Conservation (phyloP, 1,140 invertebrate species). For the Drosophila melanica region DNA sequence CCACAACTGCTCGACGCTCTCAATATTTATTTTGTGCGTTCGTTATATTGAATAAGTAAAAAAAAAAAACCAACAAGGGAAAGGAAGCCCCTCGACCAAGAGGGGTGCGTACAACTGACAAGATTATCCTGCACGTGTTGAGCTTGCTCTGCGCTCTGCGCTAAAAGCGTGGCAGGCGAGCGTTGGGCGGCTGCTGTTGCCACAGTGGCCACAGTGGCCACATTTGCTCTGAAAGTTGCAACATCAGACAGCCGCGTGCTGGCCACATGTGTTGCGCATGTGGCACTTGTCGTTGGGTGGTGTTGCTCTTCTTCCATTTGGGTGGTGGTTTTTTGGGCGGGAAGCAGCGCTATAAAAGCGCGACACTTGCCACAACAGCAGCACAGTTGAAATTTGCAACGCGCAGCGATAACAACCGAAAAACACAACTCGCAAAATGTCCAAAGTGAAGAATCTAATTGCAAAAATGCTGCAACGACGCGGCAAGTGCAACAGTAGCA, state of each 20-base stretch:
- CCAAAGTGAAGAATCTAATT: constrained; percentile 71
- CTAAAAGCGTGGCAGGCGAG: constrained; percentile 74
- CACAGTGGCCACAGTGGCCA: not conserved
- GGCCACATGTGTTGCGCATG: constrained; percentile 69
- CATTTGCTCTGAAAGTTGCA: constrained; percentile 36
- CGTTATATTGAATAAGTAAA: constrained; percentile 69
- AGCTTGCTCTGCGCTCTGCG: constrained; percentile 67
- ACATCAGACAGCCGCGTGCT: constrained; percentile 51
- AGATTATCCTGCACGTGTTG: constrained; percentile 81
- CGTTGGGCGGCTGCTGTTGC: constrained; percentile 50
- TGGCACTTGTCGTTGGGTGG: constrained; percentile 66
- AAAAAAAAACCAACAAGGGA: constrained; percentile 29
- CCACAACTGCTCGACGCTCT: constrained; percentile 83
- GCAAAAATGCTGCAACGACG: constrained; percentile 68
- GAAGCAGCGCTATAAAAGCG: constrained; percentile 57
- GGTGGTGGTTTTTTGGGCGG: constrained; percentile 50
- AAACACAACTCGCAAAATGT: constrained; percentile 32
- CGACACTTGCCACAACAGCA: constrained; percentile 48
- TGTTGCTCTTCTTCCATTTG: constrained; percentile 26
- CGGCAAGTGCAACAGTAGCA: constrained; percentile 37
- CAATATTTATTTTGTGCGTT: constrained; percentile 78
- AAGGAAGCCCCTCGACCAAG: constrained; percentile 42
- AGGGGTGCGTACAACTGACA: constrained; percentile 46
- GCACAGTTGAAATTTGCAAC: constrained; percentile 59
- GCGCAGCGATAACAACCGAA: constrained; percentile 44